These are phyloP conservation scores for Polymixis flavicincta DNA, from an alignment of 2,888 invertebrate genomes.

Conservation along the genomic window DNA sequence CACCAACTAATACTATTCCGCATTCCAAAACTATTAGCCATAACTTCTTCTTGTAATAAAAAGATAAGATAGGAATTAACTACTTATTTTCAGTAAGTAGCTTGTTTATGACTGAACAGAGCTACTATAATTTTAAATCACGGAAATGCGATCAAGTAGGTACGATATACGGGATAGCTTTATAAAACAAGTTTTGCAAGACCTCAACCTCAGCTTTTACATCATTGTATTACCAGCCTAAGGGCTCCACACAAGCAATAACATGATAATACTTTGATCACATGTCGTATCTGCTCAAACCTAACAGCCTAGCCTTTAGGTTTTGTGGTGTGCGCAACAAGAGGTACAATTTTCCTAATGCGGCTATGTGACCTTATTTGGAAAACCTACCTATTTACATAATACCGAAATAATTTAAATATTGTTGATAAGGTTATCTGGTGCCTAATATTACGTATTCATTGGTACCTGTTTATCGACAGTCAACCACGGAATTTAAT, in stretches of 20 bases:
- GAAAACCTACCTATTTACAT: constrained; percentile 18
- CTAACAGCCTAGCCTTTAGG: not conserved
- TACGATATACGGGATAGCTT: not conserved
- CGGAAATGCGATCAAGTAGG: not conserved
- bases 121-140: not conserved
- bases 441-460: constrained; percentile 23
- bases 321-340: not conserved
- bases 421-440: constrained; percentile 52
- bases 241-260: too few relatives aligned
- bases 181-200: not conserved
- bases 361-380: too few relatives aligned
- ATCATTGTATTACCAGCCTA: not conserved
- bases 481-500: constrained; percentile 28
- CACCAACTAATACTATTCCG: not conserved
- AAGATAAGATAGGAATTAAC: constrained; percentile 34
- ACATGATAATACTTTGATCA: not conserved
- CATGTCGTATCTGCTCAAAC: not conserved
- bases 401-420: constrained; percentile 53
- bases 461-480: constrained; percentile 46
- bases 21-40: constrained; percentile 19
- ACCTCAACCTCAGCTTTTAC: not conserved
- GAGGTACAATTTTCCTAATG: not conserved
- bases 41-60: constrained; percentile 11
- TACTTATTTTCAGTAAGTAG: constrained; percentile 24
- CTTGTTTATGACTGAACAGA: constrained; percentile 17